phyloP scores from a whole-genome alignment of 2,888 invertebrate species.

The Hydropsyche betteni region DNA sequence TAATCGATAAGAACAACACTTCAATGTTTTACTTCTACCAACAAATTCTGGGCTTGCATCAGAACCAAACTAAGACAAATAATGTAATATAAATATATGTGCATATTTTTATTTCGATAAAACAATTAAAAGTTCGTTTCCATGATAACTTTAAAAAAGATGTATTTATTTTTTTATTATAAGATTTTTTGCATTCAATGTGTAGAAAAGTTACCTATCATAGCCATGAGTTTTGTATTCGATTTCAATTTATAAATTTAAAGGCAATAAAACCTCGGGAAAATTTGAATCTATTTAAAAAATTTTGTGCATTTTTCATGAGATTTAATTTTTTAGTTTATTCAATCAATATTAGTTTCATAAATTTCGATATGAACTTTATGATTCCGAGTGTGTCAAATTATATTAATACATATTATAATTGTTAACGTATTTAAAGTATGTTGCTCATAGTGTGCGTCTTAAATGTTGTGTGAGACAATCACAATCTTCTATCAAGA shows the following conservation, averaged over 20 bases:
- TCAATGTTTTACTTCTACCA: constrained; percentile 6
- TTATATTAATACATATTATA: constrained; percentile 35
- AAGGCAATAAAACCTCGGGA: no score
- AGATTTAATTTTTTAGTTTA: background rate
- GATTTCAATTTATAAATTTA: background rate
- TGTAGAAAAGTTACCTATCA: background rate
- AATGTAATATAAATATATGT: constrained; percentile 31
- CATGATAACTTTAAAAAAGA: no score
- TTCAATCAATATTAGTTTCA: background rate
- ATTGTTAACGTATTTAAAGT: constrained; percentile 21
- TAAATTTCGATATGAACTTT: constrained; percentile 1
- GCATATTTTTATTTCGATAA: constrained; percentile 33
- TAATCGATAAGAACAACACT: background rate
- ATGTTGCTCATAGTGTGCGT: constrained; percentile 34
- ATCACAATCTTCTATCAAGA: constrained; percentile 24
- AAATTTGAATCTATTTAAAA: no score
- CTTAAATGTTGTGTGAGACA: constrained; percentile 29
- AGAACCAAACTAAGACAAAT: constrained; percentile 39
- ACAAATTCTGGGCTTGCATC: constrained; percentile 26
- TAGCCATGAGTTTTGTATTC: background rate
- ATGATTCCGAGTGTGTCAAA: constrained; percentile 43
- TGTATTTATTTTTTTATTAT: no score
- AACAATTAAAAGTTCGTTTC: background rate
- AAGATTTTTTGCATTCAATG: no score
- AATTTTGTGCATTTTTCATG: no score